Evolutionary conservation across 2,888 invertebrate species (phyloP).

Genomic region (Andrena chrysosceles): DNA sequence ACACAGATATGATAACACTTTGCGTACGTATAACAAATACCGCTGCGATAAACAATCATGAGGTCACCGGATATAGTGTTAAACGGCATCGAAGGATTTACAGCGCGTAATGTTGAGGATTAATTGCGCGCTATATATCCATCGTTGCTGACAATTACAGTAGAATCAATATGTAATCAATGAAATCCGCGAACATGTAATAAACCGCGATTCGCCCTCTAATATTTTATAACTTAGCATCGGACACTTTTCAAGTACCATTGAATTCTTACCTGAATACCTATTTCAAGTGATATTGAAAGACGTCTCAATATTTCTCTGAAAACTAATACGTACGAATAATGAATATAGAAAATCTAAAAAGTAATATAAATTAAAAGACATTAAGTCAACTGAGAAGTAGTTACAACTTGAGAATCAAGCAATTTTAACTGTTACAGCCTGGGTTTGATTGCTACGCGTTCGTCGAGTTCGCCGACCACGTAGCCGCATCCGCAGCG

Average conservation of each 20-base stretch:
- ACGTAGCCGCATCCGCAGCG: constrained; percentile 87
- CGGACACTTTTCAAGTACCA: neutral
- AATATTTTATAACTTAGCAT: neutral
- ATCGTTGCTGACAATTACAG: neutral
- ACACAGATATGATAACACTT: neutral
- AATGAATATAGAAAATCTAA: neutral
- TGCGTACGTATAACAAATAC: neutral
- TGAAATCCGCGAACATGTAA: neutral
- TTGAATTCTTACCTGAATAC: neutral
- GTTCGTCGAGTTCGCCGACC: constrained; percentile 88
- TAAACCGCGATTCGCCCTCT: neutral
- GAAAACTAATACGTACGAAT: neutral
- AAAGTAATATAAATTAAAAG: neutral
- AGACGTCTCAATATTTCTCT: neutral
- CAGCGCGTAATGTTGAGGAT: constrained; percentile 8
- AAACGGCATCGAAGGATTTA: constrained; percentile 28
- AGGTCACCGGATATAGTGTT: constrained; percentile 15
- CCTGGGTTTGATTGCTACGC: constrained; percentile 87
- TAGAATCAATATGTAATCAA: neutral
- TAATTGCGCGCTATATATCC: neutral
- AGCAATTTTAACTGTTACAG: neutral
- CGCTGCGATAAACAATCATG: neutral
- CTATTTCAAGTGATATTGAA: neutral
- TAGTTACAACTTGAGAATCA: neutral
- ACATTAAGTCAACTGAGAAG: too few relatives aligned